Base-by-base conservation (phyloP, 1,140 invertebrate genomes). In the Aculops lycopersici region DNA sequence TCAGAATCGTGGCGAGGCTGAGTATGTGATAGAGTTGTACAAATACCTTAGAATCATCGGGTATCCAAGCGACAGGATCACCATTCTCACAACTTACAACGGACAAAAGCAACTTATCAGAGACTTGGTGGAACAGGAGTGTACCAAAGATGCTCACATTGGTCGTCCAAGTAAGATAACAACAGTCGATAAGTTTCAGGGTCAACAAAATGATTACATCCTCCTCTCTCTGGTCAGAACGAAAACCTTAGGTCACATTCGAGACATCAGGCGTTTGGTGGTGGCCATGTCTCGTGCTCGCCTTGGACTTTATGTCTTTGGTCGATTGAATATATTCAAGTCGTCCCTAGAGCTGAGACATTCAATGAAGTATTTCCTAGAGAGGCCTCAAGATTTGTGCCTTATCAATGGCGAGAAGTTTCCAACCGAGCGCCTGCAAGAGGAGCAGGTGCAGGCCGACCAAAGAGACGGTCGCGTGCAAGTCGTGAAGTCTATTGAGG, bases 111-210 rank as follows among this genome's bases (percentile, higher is more conserved):
- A 92, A 59, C 64, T 98, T 16, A 79, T 98, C 20, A 58, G 81
- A 19, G 92, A 98, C 59, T 83, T 98, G 5, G 74, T 97, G 37
- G 73, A 83, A 47, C 75, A 78, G 37, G 64, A 86, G 44, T 98
- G 90, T 60, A 79, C 75, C 0, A 72, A 72, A 37, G 97, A 98
- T 64, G 80, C 86, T 1, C 62, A 97, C n/a, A 86, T 98, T 51
- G 90, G 90, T 5, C 60, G 70, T 47, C 90, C 92, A 1, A 70
- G 79, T 48, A 95, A 94, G 64, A 58, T 67, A 35, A 65, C 67
- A 0, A 98, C 92, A 4, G 92, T 98, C 12, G 92, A 98, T 56
- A 94, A 95, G 51, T 98, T 90, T 55, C 92, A 98, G 55, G 92
- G 92, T 43, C 90, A 97, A 53, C 92, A 98, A 57, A 98, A 98